Base-by-base conservation (phyloP, 2,113 vertebrate species). In the Gymnobelideus leadbeateri region DNA sequence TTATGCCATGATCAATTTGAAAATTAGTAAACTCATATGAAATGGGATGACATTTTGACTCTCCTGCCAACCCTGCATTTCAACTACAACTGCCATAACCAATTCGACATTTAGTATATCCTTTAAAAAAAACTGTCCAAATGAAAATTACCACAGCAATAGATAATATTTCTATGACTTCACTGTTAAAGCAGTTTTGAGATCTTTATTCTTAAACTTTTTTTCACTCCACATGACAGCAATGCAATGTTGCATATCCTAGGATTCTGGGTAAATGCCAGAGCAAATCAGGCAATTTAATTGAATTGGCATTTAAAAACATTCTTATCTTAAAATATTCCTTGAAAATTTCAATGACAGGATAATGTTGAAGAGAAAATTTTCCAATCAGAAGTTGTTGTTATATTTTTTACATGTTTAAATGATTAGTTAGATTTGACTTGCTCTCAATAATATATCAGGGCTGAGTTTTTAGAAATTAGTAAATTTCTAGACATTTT, bases 241-340 rank as follows among this genome's bases (percentile, higher is more conserved):
- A 55, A 26, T 26, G 52, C 95, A 53, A 89, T 26, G 6, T 24
- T 51, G 23, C 11, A 25, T 28, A 91, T 51, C 0, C 25, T 8
- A 90, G 14, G n/a, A 49, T 47, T 50, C 89, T 26, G 91, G 46
- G 47, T 1, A 91, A 54, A 3, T 43, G 23, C 1, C 23, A 89
- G 94, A 43, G 89, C 1, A 3, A 94, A 92, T 84, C 3, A 89
- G 89, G 53, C 53, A 8, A 92, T 89, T 31, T 95, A 96, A 51
- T 57, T 54, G 92, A 43, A 21, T 0, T 93, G 92, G 55, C 23
- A 50, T 50, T 93, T 50, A n/a, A 94, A 93, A 90, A 90, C 3
- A 2, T 12, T 93, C 46, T 91, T 61, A 92, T 84, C 84, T 61
- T 61, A 84, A 57, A 3, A 24, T 0, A 52, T 51, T 92, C 37